phyloP scores from a whole-genome alignment of 2,797 vertebrate species.

The Spinus olivaceus region DNA sequence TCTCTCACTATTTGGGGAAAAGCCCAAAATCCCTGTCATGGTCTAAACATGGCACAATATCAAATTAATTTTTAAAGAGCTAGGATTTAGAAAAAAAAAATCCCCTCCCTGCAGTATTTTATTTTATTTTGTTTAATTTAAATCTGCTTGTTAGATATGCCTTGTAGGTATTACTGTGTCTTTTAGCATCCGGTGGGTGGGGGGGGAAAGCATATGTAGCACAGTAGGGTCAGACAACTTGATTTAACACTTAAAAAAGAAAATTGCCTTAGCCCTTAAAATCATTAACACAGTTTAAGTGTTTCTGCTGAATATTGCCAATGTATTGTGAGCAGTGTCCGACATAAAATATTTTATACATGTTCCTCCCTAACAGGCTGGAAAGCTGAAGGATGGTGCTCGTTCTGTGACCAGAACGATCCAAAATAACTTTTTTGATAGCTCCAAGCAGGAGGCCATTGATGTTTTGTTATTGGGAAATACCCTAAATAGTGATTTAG shows the following conservation, averaged over 20 bases:
- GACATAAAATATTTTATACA: slow-evolving; percentile 59
- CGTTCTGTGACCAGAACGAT: slow-evolving; percentile 98
- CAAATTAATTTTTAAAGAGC: not conserved
- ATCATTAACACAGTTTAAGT: not conserved
- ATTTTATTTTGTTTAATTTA: not conserved
- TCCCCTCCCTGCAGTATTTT: not conserved
- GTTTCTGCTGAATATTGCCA: slow-evolving; percentile 40
- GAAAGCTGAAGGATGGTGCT: slow-evolving; percentile 98
- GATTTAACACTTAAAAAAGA: not conserved
- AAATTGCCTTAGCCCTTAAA: not conserved
- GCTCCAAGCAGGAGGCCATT: slow-evolving; percentile 98
- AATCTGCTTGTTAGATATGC: not conserved
- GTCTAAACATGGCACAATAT: not conserved
- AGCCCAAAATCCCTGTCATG: not conserved
- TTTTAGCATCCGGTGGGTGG: not conserved
- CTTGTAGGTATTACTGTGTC: not conserved
- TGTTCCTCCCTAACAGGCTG: slow-evolving; percentile 79
- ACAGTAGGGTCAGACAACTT: not conserved
- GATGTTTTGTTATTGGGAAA: slow-evolving; percentile 96
- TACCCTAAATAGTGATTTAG: slow-evolving; percentile 96
- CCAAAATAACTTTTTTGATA: slow-evolving; percentile 99
- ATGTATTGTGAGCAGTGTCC: slow-evolving; percentile 50
- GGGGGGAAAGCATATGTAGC: not conserved
- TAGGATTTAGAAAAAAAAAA: not conserved
- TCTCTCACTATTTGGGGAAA: slow-evolving; percentile 28